Evolutionary conservation across 1,140 invertebrate species (phyloP).

Genomic region (Mizuhopecten yessoensis): DNA sequence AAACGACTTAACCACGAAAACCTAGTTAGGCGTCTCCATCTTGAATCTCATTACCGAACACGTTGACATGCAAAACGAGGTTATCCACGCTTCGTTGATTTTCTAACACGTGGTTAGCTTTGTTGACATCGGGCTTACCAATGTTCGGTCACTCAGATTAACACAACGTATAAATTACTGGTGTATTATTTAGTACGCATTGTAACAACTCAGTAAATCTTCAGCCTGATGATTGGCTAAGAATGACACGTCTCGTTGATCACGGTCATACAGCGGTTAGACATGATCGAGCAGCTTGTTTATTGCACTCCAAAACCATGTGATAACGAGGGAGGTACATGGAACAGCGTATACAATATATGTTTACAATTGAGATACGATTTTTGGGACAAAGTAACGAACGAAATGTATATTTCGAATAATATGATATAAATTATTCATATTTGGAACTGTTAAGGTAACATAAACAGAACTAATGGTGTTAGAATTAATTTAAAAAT

Average conservation of each 20-base stretch:
- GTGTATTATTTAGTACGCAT: not conserved
- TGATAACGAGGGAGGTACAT: not conserved
- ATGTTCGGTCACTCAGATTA: not conserved
- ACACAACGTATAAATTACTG: not conserved
- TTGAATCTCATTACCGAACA: constrained; percentile 20
- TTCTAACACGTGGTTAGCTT: constrained; percentile 33
- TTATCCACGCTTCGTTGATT: not conserved
- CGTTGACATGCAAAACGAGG: constrained; percentile 37
- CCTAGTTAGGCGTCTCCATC: constrained; percentile 21
- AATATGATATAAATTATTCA: not conserved
- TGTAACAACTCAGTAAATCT: not conserved
- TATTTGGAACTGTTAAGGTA: not conserved
- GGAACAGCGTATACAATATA: not conserved
- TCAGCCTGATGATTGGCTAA: not conserved
- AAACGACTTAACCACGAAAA: not conserved
- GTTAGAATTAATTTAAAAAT: not conserved
- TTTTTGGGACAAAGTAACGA: not conserved
- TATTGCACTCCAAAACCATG: constrained; percentile 30
- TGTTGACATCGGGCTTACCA: not conserved
- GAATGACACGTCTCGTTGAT: not conserved
- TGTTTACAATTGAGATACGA: not conserved
- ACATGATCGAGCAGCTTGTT: not conserved
- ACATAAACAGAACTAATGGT: not conserved
- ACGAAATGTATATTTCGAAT: too few relatives aligned
- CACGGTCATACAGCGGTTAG: not conserved